phyloP scores from a whole-genome alignment of 2,113 vertebrate genomes.

The Ptilorrhoa leucosticta region DNA sequence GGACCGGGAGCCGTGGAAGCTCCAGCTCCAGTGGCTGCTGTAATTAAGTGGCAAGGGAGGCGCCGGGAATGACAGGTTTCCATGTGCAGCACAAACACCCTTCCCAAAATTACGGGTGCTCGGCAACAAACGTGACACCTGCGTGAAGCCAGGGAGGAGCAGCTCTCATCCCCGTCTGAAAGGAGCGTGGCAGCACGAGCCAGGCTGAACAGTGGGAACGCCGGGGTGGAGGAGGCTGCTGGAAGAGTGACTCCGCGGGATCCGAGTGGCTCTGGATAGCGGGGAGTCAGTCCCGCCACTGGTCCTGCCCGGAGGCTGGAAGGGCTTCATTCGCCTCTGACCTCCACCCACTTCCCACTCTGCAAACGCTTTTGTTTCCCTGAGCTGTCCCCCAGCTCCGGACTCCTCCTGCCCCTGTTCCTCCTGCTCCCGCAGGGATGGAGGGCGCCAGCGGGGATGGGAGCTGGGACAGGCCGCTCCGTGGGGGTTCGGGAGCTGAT shows the following conservation, averaged over 20 bases:
- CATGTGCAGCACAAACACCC: neutral
- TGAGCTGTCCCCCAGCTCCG: rapidly evolving
- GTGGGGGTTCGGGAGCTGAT: rapidly evolving
- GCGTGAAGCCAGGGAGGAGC: neutral
- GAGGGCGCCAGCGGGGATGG: neutral
- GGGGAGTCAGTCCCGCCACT: rapidly evolving
- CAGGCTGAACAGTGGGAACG: neutral
- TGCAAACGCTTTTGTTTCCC: rapidly evolving
- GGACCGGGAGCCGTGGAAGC: neutral
- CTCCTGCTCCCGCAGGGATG: neutral
- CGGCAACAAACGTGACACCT: conserved; percentile 19
- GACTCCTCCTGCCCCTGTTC: neutral
- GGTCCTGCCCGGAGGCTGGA: rapidly evolving
- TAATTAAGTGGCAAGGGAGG: neutral
- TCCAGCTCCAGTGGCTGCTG: neutral
- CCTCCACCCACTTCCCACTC: rapidly evolving
- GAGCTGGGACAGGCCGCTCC: neutral
- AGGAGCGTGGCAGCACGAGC: neutral
- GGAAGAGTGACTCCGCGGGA: neutral
- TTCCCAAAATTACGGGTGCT: conserved; percentile 24
- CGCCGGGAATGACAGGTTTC: neutral
- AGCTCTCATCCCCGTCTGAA: neutral
- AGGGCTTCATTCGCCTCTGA: neutral
- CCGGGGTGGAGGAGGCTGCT: rapidly evolving
- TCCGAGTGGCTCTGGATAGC: neutral